Conservation (phyloP, 1,140 invertebrate genomes). For the Megalonaias nervosa region DNA sequence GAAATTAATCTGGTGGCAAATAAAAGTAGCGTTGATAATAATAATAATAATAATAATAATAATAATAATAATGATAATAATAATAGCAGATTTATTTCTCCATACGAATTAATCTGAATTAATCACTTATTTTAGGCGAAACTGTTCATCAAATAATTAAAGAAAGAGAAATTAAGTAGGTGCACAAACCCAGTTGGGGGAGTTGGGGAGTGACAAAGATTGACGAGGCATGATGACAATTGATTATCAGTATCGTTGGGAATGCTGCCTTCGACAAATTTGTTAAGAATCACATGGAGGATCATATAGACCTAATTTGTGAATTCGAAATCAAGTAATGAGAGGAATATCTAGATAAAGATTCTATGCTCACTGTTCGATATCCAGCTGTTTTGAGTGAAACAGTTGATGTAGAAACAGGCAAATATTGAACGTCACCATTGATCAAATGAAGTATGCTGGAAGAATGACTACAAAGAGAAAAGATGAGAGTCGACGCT, state of each 20-base stretch:
- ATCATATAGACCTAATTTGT: background rate
- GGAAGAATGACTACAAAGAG: background rate
- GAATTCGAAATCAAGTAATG: slow-evolving; percentile 13
- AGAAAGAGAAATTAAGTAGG: background rate
- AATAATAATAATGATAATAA: too few species aligned
- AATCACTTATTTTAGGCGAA: background rate
- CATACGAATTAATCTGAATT: too few species aligned
- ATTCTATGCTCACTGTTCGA: background rate
- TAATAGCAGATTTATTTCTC: too few species aligned
- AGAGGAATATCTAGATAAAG: background rate
- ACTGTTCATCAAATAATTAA: slow-evolving; percentile 11
- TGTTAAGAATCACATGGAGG: background rate
- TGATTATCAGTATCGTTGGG: background rate
- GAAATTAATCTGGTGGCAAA: too few species aligned
- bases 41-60: too few species aligned
- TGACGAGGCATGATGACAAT: background rate
- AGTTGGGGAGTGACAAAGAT: slow-evolving; percentile 12
- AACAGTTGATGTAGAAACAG: background rate
- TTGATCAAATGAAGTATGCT: background rate
- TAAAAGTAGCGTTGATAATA: too few species aligned
- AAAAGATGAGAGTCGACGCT: slow-evolving; percentile 8
- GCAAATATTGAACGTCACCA: background rate
- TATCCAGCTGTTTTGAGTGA: background rate
- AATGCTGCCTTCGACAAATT: background rate
- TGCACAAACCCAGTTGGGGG: slow-evolving; percentile 8